Evolutionary conservation across 2,888 invertebrate species (phyloP).

Genomic region (Ichneumoninae sp.): DNA sequence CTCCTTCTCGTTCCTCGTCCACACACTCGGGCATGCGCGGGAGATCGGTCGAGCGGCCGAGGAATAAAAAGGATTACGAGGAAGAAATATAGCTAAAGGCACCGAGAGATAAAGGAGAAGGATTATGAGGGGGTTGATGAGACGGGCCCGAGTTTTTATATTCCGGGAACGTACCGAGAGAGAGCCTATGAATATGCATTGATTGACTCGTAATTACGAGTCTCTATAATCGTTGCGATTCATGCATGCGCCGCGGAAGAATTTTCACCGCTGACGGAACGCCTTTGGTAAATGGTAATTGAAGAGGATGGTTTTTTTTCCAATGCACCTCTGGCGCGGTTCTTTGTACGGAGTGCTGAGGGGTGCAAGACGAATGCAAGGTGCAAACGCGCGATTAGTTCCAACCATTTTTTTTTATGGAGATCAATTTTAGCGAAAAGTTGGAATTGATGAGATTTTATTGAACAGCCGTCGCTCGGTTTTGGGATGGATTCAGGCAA

Average conservation of each 20-base stretch:
- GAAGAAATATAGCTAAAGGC: slow-evolving; percentile 32
- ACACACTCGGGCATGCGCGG: slow-evolving; percentile 25
- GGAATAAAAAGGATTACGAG: slow-evolving; percentile 33
- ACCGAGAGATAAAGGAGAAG: slow-evolving; percentile 29
- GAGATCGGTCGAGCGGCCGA: slow-evolving; percentile 7
- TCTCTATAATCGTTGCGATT: slow-evolving; percentile 4
- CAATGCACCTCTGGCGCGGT: neutral
- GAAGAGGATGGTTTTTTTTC: neutral
- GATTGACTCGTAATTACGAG: slow-evolving; percentile 68
- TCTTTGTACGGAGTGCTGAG: neutral
- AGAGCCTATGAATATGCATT: slow-evolving; percentile 69
- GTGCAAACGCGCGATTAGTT: neutral
- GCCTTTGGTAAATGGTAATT: neutral
- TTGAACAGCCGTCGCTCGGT: too few relatives aligned
- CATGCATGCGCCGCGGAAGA: neutral
- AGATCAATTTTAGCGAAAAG: too few relatives aligned
- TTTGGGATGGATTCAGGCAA: too few relatives aligned
- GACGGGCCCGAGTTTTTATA: slow-evolving; percentile 64
- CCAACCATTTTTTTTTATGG: too few relatives aligned
- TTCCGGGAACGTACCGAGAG: slow-evolving; percentile 63
- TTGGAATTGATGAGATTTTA: too few relatives aligned
- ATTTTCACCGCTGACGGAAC: slow-evolving; percentile 14
- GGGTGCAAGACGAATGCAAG: neutral
- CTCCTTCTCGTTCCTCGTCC: slow-evolving; percentile 26
- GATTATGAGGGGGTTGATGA: slow-evolving; percentile 46